Base-by-base conservation (phyloP, 1,140 invertebrate genomes). In the Cotesia chilonis region DNA sequence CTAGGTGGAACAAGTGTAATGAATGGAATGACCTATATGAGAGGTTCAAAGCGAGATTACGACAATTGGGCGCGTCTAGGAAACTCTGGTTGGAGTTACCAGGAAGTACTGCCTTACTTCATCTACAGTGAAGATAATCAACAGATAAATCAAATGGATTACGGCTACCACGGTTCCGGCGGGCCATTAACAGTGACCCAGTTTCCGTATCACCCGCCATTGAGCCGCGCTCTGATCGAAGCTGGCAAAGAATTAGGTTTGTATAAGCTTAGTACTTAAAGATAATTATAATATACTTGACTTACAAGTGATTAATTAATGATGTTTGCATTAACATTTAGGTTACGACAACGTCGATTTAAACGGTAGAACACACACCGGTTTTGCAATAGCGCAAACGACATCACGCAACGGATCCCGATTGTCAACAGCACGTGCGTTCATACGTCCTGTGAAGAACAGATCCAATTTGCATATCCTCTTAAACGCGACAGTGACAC, bases 11-110 rank as follows among this genome's bases (percentile, higher is more conserved):
- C 95, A 0, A 96, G 95, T 36, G 95, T 96, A 0, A 91, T 99
- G 86, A 99, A 99, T 83, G 96, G 96, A 1, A 98, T 99, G 96
- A 96, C 96, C 86, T 98, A 99, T 83, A 96, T 98, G 71, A 89
- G 97, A 63, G 97, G 97, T 2, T 94, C 96, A 77, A 90, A 92
- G 7, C 91, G 91, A 76, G 97, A 99, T 84, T 99, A 93, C 84
- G 95, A 99, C 81, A 88, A 92, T 61, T 99, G 97, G 97, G 94
- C 94, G 5, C 89, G 88, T 4, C 87, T 92, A 61, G 97, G 97
- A 1, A 96, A 95, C 77, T 87, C 90, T 2, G 95, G 95, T 35
- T 99, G 97, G 97, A 91, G 92, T 17, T 98, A 95, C 83, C 90
- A 94, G 41, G 94, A 96, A 20, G 93, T 96, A 0, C 87, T 96